Evolutionary conservation across 2,888 invertebrate species (phyloP).

Genomic region (Leptopilina syphax): DNA sequence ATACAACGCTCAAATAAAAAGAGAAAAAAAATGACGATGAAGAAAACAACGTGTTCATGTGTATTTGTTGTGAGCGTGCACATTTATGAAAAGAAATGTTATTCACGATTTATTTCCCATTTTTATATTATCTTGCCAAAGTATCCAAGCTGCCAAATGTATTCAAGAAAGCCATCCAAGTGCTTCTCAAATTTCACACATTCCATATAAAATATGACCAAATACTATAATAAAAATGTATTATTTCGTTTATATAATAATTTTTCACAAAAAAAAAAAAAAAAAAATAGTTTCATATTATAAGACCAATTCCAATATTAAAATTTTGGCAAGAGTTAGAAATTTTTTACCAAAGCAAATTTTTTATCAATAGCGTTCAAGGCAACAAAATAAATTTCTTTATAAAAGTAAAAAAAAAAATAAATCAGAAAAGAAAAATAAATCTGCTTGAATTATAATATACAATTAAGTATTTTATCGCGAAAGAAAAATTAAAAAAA

Average conservation of each 20-base stretch:
- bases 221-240: background rate
- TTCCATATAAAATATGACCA: background rate
- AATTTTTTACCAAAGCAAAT: too few species aligned
- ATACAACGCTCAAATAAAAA: background rate
- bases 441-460: too few species aligned
- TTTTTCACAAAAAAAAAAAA: too few species aligned
- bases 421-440: too few species aligned
- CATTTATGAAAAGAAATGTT: conserved; percentile 10
- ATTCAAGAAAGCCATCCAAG: background rate
- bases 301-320: too few species aligned
- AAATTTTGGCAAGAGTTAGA: too few species aligned
- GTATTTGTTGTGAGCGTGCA: background rate
- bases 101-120: conserved; percentile 12
- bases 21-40: conserved; percentile 10
- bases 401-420: too few species aligned
- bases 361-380: too few species aligned
- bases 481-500: too few species aligned
- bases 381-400: too few species aligned
- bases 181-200: background rate
- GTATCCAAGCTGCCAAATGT: conserved; percentile 16
- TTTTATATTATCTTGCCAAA: background rate
- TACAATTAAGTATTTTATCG: too few species aligned
- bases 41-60: conserved; percentile 16
- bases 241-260: background rate
- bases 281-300: conserved; percentile 1